Conservation (phyloP, 2,113 vertebrate species). For the Gavia stellata region DNA sequence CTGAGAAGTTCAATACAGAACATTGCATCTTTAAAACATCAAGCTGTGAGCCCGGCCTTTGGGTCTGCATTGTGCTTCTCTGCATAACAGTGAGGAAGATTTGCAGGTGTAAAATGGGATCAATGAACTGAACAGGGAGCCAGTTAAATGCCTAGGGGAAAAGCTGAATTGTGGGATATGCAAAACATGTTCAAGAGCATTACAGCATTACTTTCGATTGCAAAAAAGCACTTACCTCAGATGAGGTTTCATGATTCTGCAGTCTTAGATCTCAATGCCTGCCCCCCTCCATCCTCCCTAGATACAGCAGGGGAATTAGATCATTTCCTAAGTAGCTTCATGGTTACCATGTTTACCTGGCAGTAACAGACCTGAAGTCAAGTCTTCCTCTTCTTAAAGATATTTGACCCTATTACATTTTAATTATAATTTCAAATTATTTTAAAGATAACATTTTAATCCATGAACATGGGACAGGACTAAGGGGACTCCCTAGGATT, state of each 20-base stretch:
- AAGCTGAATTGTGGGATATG: neutral
- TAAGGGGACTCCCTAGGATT: neutral
- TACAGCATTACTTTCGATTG: neutral
- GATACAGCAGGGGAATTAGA: neutral
- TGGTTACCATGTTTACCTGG: neutral
- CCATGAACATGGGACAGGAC: neutral
- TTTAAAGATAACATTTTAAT: neutral
- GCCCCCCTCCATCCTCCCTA: neutral
- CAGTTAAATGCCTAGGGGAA: neutral
- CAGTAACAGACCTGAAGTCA: neutral
- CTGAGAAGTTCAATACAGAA: neutral
- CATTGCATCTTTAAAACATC: neutral
- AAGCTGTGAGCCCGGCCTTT: neutral
- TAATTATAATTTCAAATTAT: neutral
- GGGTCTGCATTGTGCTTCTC: neutral
- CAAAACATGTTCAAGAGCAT: neutral
- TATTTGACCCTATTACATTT: neutral
- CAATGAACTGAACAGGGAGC: neutral
- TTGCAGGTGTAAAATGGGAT: neutral
- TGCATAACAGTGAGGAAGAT: neutral
- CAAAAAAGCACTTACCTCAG: neutral
- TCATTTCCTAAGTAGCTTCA: neutral
- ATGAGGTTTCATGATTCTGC: neutral
- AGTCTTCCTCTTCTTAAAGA: neutral
- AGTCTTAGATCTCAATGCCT: neutral